These are phyloP conservation scores for Heterodera schachtii DNA, from an alignment of 1,140 invertebrate genomes.

Conservation along the genomic window DNA sequence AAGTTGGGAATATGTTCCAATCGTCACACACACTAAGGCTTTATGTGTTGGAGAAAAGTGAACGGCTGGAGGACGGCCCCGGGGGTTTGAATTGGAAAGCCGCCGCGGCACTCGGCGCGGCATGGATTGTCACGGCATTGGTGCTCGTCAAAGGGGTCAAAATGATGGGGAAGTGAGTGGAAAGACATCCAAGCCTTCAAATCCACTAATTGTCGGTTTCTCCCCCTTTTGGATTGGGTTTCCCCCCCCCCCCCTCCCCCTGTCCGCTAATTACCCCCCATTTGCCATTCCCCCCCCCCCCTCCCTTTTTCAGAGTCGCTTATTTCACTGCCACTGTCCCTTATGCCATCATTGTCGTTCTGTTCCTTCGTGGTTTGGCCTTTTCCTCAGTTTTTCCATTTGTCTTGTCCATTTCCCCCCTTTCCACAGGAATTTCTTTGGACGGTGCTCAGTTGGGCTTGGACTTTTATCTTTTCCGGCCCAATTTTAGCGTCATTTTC, in stretches of 20 bases:
- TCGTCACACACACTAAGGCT: conserved; percentile 16
- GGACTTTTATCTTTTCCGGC: conserved; percentile 49
- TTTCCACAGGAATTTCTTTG: conserved; percentile 38
- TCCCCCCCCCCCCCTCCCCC: background rate
- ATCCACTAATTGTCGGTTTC: too few relatives aligned
- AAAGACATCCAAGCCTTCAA: background rate
- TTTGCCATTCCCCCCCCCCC: too few relatives aligned
- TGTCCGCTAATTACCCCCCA: too few relatives aligned
- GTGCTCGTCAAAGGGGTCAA: conserved; percentile 50
- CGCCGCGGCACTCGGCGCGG: conserved; percentile 38
- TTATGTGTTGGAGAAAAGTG: conserved; percentile 53
- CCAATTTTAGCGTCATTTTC: conserved; percentile 42
- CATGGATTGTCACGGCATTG: conserved; percentile 48
- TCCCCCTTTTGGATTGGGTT: background rate
- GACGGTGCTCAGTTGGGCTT: conserved; percentile 48
- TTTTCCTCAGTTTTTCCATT: background rate
- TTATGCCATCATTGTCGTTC: conserved; percentile 49
- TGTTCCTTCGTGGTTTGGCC: conserved; percentile 39
- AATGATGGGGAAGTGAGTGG: conserved; percentile 46
- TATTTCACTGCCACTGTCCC: conserved; percentile 51
- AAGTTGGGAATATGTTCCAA: background rate
- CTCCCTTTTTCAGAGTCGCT: background rate
- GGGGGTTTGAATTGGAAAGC: conserved; percentile 54
- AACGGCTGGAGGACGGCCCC: conserved; percentile 35
- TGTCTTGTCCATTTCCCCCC: background rate